Evolutionary conservation across 2,797 vertebrate genomes (phyloP).

Genomic region (Gambusia yucatana): DNA sequence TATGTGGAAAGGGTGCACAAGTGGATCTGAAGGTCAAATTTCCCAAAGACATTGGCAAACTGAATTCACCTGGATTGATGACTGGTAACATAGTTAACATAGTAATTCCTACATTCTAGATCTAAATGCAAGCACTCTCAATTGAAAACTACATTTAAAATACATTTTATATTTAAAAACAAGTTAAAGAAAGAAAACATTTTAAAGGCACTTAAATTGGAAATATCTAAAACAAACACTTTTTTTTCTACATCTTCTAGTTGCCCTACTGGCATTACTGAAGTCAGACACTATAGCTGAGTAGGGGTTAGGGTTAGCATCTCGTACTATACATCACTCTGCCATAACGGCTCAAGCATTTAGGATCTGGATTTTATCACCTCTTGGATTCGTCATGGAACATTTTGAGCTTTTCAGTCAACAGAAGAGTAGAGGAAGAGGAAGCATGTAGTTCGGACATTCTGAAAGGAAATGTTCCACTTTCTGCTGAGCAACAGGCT

Average conservation of each 20-base stretch:
- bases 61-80: neutral
- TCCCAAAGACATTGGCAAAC: neutral
- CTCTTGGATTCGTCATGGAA: conserved; percentile 5
- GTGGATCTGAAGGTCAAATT: neutral
- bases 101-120: neutral
- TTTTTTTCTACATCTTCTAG: neutral
- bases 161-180: neutral
- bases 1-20: neutral
- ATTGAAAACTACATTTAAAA: neutral
- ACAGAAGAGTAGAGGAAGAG: neutral
- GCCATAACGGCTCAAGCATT: neutral
- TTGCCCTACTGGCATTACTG: neutral
- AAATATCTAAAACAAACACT: neutral
- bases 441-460: conserved; percentile 18
- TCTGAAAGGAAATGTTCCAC: conserved; percentile 32
- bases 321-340: neutral
- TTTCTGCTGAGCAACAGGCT: conserved; percentile 47
- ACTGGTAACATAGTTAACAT: neutral
- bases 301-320: neutral
- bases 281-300: conserved; percentile 4
- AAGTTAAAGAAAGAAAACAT: neutral
- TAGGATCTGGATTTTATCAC: neutral
- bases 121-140: neutral
- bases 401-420: conserved; percentile 5
- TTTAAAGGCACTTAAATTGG: neutral